Evolutionary conservation across 2,888 invertebrate species (phyloP).

Genomic region (Leptinotarsa rubiginosa): DNA sequence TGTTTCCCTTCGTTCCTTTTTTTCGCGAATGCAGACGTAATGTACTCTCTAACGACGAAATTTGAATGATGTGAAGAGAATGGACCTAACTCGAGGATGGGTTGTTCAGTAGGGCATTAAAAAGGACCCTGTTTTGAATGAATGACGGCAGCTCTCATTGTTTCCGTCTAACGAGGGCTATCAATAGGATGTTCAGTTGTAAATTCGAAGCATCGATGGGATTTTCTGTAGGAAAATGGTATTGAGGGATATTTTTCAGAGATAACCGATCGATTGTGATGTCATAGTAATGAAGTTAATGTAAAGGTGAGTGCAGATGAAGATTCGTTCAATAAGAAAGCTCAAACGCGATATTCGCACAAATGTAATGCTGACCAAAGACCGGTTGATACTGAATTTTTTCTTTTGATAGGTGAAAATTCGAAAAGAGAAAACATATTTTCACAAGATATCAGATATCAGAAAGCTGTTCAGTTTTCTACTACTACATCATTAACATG

Average conservation of each 20-base stretch:
- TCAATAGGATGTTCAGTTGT: background rate
- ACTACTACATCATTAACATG: no score
- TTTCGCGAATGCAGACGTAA: conserved; percentile 20
- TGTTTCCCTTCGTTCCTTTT: conserved; percentile 27
- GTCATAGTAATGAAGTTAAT: background rate
- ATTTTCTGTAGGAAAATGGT: background rate
- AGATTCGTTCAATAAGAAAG: no score
- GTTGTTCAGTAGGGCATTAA: background rate
- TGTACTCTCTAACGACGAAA: conserved; percentile 31
- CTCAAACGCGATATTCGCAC: no score
- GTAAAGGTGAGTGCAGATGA: background rate
- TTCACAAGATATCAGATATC: no score
- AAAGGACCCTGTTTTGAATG: background rate
- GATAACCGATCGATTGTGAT: no score
- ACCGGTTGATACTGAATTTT: no score
- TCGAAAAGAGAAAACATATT: no score
- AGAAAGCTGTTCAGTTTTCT: no score
- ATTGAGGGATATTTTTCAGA: no score
- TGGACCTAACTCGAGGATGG: background rate
- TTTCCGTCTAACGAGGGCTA: background rate
- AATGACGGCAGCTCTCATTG: background rate
- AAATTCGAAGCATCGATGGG: background rate
- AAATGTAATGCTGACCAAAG: no score
- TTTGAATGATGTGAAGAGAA: conserved; percentile 30
- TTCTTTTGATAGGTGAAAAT: no score